Evolutionary conservation across 2,113 vertebrate species (phyloP).

Genomic region (Platysternon megacephalum): DNA sequence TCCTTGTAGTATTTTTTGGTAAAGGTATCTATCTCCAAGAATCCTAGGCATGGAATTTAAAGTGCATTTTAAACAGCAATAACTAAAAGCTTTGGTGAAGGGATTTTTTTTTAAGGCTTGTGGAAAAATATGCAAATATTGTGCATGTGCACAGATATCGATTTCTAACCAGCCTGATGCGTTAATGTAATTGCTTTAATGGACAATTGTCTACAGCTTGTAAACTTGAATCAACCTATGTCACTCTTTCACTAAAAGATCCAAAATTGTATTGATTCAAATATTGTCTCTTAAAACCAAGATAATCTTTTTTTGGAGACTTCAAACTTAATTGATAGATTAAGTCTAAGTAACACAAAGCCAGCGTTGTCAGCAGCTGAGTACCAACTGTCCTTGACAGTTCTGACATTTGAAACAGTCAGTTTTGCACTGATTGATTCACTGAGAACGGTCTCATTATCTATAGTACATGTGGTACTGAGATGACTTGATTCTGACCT

Average conservation of each 20-base stretch:
- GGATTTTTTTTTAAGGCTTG: not conserved
- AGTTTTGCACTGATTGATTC: conserved; percentile 28
- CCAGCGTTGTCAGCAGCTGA: conserved; percentile 36
- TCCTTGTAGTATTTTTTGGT: not conserved
- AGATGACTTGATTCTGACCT: conserved; percentile 39
- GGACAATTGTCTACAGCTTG: conserved; percentile 47
- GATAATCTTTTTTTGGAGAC: conserved; percentile 52
- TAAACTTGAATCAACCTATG: conserved; percentile 31
- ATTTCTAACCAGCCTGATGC: conserved; percentile 43
- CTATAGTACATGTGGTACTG: not conserved
- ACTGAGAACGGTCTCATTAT: conserved; percentile 50
- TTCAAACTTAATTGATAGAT: conserved; percentile 71
- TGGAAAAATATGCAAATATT: conserved; percentile 17
- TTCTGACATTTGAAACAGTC: conserved; percentile 50
- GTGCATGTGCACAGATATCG: conserved; percentile 29
- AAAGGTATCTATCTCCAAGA: conserved; percentile 7
- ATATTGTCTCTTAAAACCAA: not conserved
- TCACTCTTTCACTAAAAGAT: conserved; percentile 13
- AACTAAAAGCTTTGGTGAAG: not conserved
- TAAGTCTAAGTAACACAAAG: conserved; percentile 41
- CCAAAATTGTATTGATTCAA: conserved; percentile 52
- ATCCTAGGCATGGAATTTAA: not conserved
- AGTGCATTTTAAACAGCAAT: conserved; percentile 38
- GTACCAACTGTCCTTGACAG: conserved; percentile 52
- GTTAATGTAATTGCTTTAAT: conserved; percentile 55